These are phyloP conservation scores for Amia ocellicauda DNA, from an alignment of 2,113 vertebrate genomes.

Conservation along the genomic window DNA sequence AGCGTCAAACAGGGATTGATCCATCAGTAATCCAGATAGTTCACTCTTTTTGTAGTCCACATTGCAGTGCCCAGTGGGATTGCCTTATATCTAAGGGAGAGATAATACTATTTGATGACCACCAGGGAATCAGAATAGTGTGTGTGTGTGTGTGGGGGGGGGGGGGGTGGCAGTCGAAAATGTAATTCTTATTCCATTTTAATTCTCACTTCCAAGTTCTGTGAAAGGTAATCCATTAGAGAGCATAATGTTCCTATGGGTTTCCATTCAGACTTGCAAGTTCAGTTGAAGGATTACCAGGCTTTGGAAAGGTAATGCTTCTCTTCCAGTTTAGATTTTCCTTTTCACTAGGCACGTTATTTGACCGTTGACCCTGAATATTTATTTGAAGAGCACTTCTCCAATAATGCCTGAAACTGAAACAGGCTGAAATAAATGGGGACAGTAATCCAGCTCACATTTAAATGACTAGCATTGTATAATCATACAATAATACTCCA, in stretches of 20 bases:
- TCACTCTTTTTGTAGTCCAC: neutral
- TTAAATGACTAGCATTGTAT: too few relatives aligned
- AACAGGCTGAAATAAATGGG: too few relatives aligned
- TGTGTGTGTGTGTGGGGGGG: too few relatives aligned
- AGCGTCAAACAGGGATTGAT: neutral
- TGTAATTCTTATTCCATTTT: neutral
- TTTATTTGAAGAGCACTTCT: too few relatives aligned
- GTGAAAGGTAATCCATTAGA: neutral
- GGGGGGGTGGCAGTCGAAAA: too few relatives aligned
- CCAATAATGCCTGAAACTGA: too few relatives aligned
- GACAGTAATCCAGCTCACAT: too few relatives aligned
- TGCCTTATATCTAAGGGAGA: neutral
- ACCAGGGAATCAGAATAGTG: neutral
- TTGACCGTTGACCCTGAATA: too few relatives aligned
- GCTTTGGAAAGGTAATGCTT: neutral
- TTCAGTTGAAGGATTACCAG: neutral
- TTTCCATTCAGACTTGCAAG: neutral
- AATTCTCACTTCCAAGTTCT: neutral
- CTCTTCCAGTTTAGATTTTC: too few relatives aligned
- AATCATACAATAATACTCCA: too few relatives aligned
- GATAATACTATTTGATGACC: neutral
- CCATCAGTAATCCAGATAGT: neutral
- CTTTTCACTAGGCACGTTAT: too few relatives aligned
- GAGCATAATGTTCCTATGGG: neutral
- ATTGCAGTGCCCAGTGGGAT: neutral